These are phyloP conservation scores for Sympetrum striolatum DNA, from an alignment of 2,888 invertebrate species.

Conservation along the genomic window DNA sequence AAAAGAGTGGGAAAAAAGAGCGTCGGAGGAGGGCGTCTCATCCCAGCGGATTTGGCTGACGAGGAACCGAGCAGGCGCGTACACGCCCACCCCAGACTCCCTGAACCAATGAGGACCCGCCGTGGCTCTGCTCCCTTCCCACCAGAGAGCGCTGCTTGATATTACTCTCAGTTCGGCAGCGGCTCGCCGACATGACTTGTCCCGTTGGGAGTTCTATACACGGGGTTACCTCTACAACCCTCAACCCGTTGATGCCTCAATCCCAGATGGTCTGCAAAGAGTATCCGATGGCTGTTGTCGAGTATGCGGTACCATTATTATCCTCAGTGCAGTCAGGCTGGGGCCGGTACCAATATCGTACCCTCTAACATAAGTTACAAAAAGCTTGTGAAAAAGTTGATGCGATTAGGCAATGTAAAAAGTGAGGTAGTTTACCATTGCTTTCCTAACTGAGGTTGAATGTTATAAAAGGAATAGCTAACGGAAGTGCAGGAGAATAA, in stretches of 20 bases:
- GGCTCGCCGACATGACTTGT: neutral
- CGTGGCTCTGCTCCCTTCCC: neutral
- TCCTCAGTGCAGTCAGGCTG: no score
- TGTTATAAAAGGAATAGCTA: no score
- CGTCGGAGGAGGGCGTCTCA: neutral
- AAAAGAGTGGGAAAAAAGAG: neutral
- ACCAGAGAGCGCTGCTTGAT: neutral
- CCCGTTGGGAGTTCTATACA: neutral
- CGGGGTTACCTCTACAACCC: neutral
- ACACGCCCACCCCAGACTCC: conserved; percentile 1
- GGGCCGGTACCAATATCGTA: no score
- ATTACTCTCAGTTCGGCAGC: neutral
- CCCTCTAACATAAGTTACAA: no score
- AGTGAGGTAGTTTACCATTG: no score
- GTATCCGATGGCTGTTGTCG: no score
- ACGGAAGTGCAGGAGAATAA: no score
- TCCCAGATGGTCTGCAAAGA: neutral
- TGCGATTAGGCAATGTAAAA: no score
- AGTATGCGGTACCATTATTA: no score
- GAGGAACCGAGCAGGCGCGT: conserved; percentile 28
- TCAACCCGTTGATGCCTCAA: neutral
- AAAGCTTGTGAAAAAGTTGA: no score
- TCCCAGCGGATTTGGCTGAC: neutral
- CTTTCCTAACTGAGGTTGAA: no score
- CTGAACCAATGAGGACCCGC: neutral